Evolutionary conservation across 2,113 vertebrate genomes (phyloP), one percentile per base, ranked within the genome.

Genomic region (Mormyrus iriodes): DNA sequence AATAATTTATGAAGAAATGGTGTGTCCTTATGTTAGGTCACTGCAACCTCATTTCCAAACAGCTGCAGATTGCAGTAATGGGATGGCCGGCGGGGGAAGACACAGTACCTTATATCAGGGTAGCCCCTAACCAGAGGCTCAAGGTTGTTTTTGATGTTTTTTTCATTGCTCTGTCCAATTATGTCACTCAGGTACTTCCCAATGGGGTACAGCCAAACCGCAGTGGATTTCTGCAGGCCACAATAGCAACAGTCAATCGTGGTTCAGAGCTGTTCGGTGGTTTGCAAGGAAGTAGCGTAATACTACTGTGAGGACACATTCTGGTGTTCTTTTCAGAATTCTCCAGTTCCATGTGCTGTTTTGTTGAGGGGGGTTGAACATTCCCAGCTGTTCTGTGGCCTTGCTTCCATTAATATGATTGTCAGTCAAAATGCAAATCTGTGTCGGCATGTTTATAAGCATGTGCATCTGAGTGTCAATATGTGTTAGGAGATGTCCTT

Each of bases 181-280:
- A 94, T 93, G 35, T 90, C 52, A 61, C 92, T 91, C 89, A 96
- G 92, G 51, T 94, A 90, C 0, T 93, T 73, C 83, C 95, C 96
- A 0, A 93, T 89, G 0, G 88, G 84, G 87, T 94, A 53, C 4
- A 96, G 94, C 95, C 95, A 96, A 5, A 94, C 90, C 5, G 93
- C 90, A 13, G 52, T 49, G 0, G 95, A 95, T 0, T 92, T 85
- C 95, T 96, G 42, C 53, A 61, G 76, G 89, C 88, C 48, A 31
- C 76, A 84, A 58, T 3, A 53, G 51, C 7, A 13, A 39, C 49
- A 55, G 42, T 86, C 49, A 86, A 19, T 86, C 12, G 0, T 31
- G n/a, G n/a, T 27, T 51, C 46, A 86, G 13, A 39, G 48, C 7
- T 79, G 51, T 83, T n/a, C 15, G 12, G 51, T 19, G 8, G 52